Evolutionary conservation across 2,888 invertebrate genomes (phyloP).

Genomic region (Furcula furcula): DNA sequence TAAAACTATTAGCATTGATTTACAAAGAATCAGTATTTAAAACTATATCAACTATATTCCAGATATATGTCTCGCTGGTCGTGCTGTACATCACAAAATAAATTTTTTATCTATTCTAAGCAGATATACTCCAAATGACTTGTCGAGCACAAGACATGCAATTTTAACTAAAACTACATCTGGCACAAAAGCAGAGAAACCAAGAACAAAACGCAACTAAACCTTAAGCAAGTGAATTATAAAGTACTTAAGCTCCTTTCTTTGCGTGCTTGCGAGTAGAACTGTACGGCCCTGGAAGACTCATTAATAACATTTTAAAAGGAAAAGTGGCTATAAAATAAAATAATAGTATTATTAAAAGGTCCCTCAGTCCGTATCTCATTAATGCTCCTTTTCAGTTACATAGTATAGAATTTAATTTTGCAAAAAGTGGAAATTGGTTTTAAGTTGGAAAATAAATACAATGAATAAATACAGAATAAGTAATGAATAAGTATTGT

Average conservation of each 20-base stretch:
- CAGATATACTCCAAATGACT: too few species aligned
- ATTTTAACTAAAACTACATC: conserved; percentile 4
- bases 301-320: conserved; percentile 37
- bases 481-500: too few species aligned
- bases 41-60: too few species aligned
- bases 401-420: conserved; percentile 1
- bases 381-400: conserved; percentile 26
- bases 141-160: neutral
- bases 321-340: conserved; percentile 28
- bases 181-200: conserved; percentile 7
- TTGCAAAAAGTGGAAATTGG: too few species aligned
- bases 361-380: conserved; percentile 29
- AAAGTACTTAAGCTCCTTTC: conserved; percentile 15
- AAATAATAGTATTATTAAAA: conserved; percentile 43
- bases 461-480: too few species aligned
- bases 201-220: conserved; percentile 13
- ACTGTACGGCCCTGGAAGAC: conserved; percentile 15
- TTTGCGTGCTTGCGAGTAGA: conserved; percentile 12
- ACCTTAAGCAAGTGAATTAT: conserved; percentile 17
- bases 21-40: too few species aligned
- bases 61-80: too few species aligned
- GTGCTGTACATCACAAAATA: too few species aligned
- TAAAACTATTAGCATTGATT: too few species aligned
- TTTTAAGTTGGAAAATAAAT: too few species aligned
- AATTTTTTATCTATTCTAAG: too few species aligned